phyloP scores from a whole-genome alignment of 2,888 invertebrate species.

The Reticulitermes lucifugus region DNA sequence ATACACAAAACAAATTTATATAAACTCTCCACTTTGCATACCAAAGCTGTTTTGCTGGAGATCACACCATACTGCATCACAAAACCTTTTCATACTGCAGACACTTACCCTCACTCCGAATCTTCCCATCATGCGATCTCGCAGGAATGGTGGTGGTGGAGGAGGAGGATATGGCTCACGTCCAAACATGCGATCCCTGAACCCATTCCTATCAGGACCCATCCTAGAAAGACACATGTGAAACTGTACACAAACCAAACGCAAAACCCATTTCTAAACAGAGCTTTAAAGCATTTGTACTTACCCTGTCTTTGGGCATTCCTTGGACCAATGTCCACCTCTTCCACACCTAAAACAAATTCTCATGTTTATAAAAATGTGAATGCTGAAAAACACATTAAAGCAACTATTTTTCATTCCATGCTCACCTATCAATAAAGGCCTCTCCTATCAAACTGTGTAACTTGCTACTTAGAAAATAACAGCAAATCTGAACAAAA shows the following conservation, averaged over 20 bases:
- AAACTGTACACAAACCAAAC: slow-evolving; percentile 20
- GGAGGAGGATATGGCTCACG: slow-evolving; percentile 92
- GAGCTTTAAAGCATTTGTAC: slow-evolving; percentile 30
- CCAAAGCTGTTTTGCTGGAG: too few relatives aligned
- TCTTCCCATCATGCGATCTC: slow-evolving; percentile 93
- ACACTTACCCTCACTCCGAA: slow-evolving; percentile 73
- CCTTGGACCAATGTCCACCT: slow-evolving; percentile 97
- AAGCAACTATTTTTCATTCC: too few relatives aligned
- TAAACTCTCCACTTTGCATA: too few relatives aligned
- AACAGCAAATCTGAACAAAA: too few relatives aligned
- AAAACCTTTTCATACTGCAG: background rate
- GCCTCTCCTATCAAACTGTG: too few relatives aligned
- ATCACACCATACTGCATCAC: background rate
- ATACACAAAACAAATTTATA: too few relatives aligned
- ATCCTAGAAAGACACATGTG: slow-evolving; percentile 61
- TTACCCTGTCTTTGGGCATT: slow-evolving; percentile 82
- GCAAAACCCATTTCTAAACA: slow-evolving; percentile 35
- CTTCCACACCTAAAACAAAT: slow-evolving; percentile 86
- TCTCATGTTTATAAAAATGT: too few relatives aligned
- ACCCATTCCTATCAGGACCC: slow-evolving; percentile 79
- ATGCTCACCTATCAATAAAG: too few relatives aligned
- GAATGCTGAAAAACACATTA: too few relatives aligned
- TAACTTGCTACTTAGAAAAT: too few relatives aligned
- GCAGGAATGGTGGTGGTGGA: slow-evolving; percentile 87
- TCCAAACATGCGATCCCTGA: slow-evolving; percentile 86